Conservation (phyloP, 2,113 vertebrate species). For the Nanger granti region DNA sequence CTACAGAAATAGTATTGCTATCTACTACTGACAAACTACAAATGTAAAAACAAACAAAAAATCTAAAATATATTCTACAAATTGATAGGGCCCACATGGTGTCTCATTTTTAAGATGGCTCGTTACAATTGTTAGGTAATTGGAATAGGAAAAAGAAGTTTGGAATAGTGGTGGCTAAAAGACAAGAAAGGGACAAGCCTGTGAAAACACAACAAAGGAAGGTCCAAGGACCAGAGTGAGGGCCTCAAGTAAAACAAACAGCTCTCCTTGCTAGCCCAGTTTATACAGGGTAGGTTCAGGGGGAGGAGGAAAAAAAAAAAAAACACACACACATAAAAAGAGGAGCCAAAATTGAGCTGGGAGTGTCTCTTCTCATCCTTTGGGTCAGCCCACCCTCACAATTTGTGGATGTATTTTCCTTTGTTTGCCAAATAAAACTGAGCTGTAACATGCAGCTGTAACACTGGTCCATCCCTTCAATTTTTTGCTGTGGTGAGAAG, state of each 20-base stretch:
- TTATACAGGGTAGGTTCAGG: not conserved
- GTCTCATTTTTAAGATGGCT: not conserved
- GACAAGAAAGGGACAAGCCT: not conserved
- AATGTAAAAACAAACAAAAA: not conserved
- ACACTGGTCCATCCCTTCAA: not conserved
- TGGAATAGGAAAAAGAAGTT: not conserved
- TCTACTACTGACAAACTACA: not conserved
- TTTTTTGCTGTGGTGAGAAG: not conserved
- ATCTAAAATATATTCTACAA: not conserved
- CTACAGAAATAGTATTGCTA: not conserved
- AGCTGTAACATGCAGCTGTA: not conserved
- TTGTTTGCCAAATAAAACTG: not conserved
- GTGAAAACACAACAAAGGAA: not conserved
- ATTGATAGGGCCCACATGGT: not conserved
- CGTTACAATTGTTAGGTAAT: not conserved
- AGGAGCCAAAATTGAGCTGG: not conserved
- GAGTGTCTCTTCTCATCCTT: not conserved
- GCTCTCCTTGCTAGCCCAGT: not conserved
- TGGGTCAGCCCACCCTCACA: rapidly evolving
- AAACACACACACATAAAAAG: not conserved
- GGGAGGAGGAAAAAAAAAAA: not conserved
- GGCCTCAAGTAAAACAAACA: not conserved
- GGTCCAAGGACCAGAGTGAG: not conserved
- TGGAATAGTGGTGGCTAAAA: not conserved
- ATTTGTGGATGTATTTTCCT: rapidly evolving